phyloP scores from a whole-genome alignment of 2,888 invertebrate species.

The Monoplex corrugatus region DNA sequence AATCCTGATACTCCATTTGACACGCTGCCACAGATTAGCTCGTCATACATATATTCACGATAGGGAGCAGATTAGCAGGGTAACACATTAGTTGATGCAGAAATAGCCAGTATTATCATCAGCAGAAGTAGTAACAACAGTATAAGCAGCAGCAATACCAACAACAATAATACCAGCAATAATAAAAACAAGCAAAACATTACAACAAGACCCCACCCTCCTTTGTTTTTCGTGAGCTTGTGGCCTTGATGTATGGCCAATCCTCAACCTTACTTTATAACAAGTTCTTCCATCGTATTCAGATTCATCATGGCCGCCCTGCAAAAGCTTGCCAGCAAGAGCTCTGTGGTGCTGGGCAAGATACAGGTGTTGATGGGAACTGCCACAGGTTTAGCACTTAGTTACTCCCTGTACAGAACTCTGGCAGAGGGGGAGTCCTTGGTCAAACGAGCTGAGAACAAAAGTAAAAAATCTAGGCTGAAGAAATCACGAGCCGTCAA shows the following conservation, averaged over 20 bases:
- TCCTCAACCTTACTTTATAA: not conserved
- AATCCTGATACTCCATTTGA: too few species aligned
- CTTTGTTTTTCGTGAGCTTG: not conserved
- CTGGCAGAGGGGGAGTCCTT: not conserved
- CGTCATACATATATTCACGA: too few species aligned
- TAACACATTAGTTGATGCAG: too few species aligned
- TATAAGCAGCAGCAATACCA: not conserved
- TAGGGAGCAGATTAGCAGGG: too few species aligned
- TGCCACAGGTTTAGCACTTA: slow-evolving; percentile 11
- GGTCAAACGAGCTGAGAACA: not conserved
- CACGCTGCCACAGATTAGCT: too few species aligned
- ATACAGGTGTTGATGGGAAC: slow-evolving; percentile 12
- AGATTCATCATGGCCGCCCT: not conserved
- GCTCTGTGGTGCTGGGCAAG: not conserved
- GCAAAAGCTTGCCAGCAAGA: not conserved
- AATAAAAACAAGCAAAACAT: not conserved
- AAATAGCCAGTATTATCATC: too few species aligned
- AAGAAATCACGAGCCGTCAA: not conserved
- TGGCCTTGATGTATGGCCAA: slow-evolving; percentile 29
- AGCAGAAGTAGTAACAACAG: not conserved
- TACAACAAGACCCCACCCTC: too few species aligned
- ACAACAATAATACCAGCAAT: too few species aligned
- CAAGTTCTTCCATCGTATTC: not conserved
- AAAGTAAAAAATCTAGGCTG: not conserved
- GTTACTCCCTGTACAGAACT: slow-evolving; percentile 9